Evolutionary conservation across 2,888 invertebrate genomes (phyloP), one percentile per base, ranked within the genome.

Genomic region (Cyclophora punctaria): DNA sequence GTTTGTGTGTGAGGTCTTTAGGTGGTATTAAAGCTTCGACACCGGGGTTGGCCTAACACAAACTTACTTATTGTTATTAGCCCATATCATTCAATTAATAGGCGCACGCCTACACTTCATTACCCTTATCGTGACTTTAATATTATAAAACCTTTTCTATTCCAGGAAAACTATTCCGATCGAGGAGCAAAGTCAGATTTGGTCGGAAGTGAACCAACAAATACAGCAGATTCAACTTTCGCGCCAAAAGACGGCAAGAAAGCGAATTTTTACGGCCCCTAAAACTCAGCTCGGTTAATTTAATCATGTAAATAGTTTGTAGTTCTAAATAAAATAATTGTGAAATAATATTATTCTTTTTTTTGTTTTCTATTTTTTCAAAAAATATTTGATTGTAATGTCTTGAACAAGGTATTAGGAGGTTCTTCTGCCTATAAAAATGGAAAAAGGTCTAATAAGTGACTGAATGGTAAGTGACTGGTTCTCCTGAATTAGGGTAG

Each of bases 171-270:
- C 95, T 1, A 95, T 98, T 65, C 94, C 97, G 5, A 94, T 94
- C 63, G 97, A 97, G 75, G 97, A 98, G 53, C 96, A 97, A 73
- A 90, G 88, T 37, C 92, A 94, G 69, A 96, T 98, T 66, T 97
- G 93, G 90, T 85, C 92, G 2, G 97, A 98, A 82, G 92, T 98
- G 3, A 91, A 94, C 68, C 88, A 92, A 3, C 93, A 95, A 66
- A 77, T 96, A 44, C 92, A 93, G 63, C 91, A 93, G 61, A 71
- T 95, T 52, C 94, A 95, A 67, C 76, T 92, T 35, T 86, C 91
- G 35, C 90, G 93, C 47, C 85, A 84, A 71, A 86, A 85, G 60
- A 69, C 69, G 58, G 71, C 78, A 2, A 73, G 83, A 49, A 86
- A 86, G 67, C 86, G 85, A 40, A 73, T 71, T 0, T 80, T 80